Evolutionary conservation across 2,888 invertebrate species (phyloP).

Genomic region (Sesia apiformis): DNA sequence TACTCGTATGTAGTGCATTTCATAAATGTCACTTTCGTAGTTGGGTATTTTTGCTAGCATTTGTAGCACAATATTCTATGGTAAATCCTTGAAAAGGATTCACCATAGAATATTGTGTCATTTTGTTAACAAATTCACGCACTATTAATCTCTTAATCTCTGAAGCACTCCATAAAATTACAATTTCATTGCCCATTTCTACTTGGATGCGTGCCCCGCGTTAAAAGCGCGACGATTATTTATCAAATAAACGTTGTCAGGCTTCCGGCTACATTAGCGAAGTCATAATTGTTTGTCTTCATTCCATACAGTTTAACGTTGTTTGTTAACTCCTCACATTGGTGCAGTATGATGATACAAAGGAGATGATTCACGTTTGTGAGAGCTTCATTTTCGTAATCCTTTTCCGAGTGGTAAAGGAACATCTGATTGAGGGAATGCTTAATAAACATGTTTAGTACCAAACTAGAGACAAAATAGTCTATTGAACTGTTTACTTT

Average conservation of each 20-base stretch:
- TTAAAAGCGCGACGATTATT: background rate
- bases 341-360: background rate
- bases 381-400: background rate
- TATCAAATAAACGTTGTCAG: background rate
- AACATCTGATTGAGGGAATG: too few species aligned
- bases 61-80: too few species aligned
- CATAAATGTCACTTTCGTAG: too few species aligned
- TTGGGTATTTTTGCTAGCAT: too few species aligned
- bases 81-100: too few species aligned
- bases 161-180: background rate
- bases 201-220: background rate
- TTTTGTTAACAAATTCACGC: background rate
- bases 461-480: too few species aligned
- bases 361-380: background rate
- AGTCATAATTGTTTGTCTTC: slow-evolving; percentile 10
- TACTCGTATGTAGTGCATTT: too few species aligned
- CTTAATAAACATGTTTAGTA: too few species aligned
- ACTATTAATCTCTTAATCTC: background rate
- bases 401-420: too few species aligned
- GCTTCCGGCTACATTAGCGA: slow-evolving; percentile 6
- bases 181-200: background rate
- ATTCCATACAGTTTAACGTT: slow-evolving; percentile 1
- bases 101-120: background rate
- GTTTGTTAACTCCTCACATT: background rate
- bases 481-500: too few species aligned